phyloP scores from a whole-genome alignment of 2,113 vertebrate species.

The Empidonax alnorum region DNA sequence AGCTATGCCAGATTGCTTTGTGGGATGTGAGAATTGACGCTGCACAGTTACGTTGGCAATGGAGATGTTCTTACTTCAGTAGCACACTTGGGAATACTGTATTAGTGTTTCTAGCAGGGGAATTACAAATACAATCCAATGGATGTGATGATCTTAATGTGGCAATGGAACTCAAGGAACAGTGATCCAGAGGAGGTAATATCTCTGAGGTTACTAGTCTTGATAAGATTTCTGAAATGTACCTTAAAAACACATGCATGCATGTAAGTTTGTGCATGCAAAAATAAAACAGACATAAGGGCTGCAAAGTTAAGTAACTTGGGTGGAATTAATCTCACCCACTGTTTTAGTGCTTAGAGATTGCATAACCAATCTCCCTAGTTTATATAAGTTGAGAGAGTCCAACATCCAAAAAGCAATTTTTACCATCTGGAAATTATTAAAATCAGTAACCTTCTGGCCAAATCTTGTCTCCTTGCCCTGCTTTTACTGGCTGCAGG shows the following conservation, averaged over 20 bases:
- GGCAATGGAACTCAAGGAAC: neutral
- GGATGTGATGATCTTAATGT: neutral
- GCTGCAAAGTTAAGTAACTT: neutral
- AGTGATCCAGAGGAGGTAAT: neutral
- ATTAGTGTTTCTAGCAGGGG: neutral
- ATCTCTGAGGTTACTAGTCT: neutral
- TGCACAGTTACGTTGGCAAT: slow-evolving; percentile 23
- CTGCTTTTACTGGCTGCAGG: neutral
- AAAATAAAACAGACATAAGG: neutral
- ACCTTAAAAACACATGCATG: neutral
- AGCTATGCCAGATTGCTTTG: slow-evolving; percentile 61
- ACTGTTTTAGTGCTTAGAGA: neutral
- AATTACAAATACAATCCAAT: neutral
- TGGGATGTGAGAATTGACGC: slow-evolving; percentile 66
- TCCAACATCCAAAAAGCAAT: neutral
- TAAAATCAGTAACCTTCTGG: slow-evolving; percentile 9
- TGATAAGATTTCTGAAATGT: neutral
- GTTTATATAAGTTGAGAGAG: neutral
- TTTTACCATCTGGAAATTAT: slow-evolving; percentile 1
- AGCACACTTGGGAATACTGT: slow-evolving; percentile 7
- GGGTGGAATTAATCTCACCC: slow-evolving; percentile 24
- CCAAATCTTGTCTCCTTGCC: neutral
- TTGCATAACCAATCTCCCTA: neutral
- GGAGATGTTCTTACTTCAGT: slow-evolving; percentile 40
- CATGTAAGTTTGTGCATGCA: neutral